Percentiles rank a stretch among this genome's conserved stretches.
These are phyloP conservation scores for Pedionomus torquatus DNA, from an alignment of 2,113 vertebrate genomes.

Conservation along the genomic window DNA sequence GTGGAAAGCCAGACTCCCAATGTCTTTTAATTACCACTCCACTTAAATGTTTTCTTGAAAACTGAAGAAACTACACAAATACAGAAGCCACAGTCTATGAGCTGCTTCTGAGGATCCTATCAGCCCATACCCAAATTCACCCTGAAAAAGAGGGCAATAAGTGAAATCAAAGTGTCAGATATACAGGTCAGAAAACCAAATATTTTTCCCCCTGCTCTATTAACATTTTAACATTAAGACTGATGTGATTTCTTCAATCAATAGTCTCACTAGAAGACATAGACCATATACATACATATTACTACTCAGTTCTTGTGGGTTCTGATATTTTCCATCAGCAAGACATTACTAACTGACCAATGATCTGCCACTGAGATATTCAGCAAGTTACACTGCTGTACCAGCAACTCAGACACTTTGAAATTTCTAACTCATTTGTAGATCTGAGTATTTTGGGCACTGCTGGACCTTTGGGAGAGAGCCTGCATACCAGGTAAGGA, in stretches of 20 bases:
- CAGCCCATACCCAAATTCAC: background rate
- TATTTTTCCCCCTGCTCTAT: background rate
- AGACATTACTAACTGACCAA: background rate
- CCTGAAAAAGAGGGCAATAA: background rate
- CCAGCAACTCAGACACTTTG: background rate
- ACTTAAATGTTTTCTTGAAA: background rate
- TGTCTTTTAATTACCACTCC: background rate
- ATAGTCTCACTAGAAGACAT: background rate
- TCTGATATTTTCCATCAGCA: background rate
- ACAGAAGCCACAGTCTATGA: background rate
- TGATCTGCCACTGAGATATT: background rate
- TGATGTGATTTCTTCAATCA: background rate
- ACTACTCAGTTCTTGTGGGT: background rate
- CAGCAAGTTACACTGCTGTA: background rate
- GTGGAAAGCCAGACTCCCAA: background rate
- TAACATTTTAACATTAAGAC: background rate
- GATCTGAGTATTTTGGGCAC: background rate
- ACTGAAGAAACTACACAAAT: background rate
- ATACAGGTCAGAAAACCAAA: background rate
- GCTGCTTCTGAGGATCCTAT: background rate
- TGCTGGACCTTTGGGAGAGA: background rate
- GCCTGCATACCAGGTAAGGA: background rate
- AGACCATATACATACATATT: background rate
- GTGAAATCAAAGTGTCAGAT: background rate
- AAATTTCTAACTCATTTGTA: background rate